phyloP scores from a whole-genome alignment of 2,888 invertebrate species.

The Metalampra italica region DNA sequence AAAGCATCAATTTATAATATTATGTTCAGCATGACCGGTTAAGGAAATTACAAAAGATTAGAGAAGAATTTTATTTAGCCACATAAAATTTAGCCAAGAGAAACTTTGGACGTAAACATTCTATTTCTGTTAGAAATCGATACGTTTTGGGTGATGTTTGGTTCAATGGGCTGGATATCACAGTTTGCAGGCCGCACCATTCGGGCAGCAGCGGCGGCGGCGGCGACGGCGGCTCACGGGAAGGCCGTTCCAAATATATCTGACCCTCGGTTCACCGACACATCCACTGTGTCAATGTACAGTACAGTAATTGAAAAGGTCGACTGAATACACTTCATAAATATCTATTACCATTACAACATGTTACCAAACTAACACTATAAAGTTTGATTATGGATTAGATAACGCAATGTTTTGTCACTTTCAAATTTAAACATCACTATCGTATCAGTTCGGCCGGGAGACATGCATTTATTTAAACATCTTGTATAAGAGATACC shows the following conservation, averaged over 20 bases:
- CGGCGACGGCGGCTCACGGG: constrained; percentile 1
- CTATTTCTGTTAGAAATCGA: constrained; percentile 1
- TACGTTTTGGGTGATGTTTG: not conserved
- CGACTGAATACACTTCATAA: constrained; percentile 1
- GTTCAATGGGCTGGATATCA: constrained; percentile 4
- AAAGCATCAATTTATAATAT: too few species aligned
- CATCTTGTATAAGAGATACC: not conserved
- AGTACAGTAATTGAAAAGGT: constrained; percentile 6
- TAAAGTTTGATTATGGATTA: too few species aligned
- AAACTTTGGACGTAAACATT: not conserved
- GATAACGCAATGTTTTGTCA: too few species aligned
- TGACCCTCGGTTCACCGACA: constrained; percentile 12
- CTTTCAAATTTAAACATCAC: too few species aligned
- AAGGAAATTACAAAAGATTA: too few species aligned
- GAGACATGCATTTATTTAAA: too few species aligned
- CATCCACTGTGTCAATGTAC: constrained; percentile 3
- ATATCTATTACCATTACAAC: not conserved
- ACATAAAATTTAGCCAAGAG: too few species aligned
- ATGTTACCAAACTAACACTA: not conserved
- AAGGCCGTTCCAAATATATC: constrained; percentile 14
- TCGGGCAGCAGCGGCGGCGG: not conserved
- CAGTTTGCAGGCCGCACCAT: not conserved
- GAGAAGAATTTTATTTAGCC: too few species aligned
- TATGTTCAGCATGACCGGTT: too few species aligned
- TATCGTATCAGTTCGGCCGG: too few species aligned